Base-by-base conservation (phyloP, 2,888 invertebrate genomes). In the Beris chalybata region DNA sequence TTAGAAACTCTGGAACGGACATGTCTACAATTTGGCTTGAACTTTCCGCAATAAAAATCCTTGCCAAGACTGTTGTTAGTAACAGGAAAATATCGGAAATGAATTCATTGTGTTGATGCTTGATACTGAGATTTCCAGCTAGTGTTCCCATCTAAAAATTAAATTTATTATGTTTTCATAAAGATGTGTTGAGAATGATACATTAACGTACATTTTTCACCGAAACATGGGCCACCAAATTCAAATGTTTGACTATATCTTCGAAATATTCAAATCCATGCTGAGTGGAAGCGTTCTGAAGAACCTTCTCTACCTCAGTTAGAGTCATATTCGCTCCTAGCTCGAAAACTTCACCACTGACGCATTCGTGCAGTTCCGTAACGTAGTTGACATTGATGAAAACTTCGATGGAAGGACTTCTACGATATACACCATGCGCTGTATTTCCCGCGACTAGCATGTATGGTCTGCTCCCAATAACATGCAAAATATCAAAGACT, bases 371-470 rank as follows among this genome's bases (percentile, higher is more conserved):
- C 11, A 90, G 74, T 64, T 86, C 85, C 15, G 77, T 74, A 3
- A 89, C 81, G 12, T 79, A 78, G 52, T 82, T 83, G 2, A 89
- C 80, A 71, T 89, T 88, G 64, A 90, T 85, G 52, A 86, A 83
- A 5, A 84, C 75, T 70, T 82, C 79, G 65, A 67, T 55, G 43
- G 63, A n/a, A 7, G 54, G 32, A 45, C 43, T 61, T 22, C 70
- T 52, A n/a, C 76, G 74, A 69, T 74, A 79, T 5, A 79, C 76
- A 5, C 90, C 91, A 78, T 85, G 86, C 12, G 86, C 88, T 4
- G 90, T 90, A 74, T 90, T 90, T 11, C 91, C 90, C 43, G 85
- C 88, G 4, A 91, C 84, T 0, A 91, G 75, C 71, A 85, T 82
- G 72, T 87, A 89, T 12, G 52, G 87, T 31, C 79, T 80, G 4